Base-by-base conservation (phyloP, 2,797 vertebrate genomes). In the Manis javanica region DNA sequence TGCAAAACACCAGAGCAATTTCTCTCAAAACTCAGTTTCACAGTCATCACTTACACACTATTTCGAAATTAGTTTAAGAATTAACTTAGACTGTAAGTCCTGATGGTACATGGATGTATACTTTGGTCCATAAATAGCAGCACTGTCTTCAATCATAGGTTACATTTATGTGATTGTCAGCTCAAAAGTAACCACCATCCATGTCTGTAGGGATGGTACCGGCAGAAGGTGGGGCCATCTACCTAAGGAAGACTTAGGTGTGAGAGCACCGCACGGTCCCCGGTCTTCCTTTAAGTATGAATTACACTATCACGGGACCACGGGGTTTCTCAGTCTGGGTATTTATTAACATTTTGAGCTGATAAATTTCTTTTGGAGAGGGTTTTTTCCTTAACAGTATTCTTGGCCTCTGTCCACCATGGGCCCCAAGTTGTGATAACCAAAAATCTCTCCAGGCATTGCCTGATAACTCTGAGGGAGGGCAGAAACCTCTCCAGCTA, bases 1-100 rank as follows among this genome's bases (percentile, higher is more conserved):
- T 91, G 82, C 69, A 77, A 79, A 96, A 85, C 23, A 91, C 83
- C 89, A 97, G 95, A 91, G 51, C 75, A 49, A 21, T 84, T 95
- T 84, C 69, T 86, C 72, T 83, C 11, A 46, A 77, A 63, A 61
- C n/a, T 90, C 61, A 31, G 2, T 37, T 66, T 89, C 82, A 34
- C 46, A 77, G 63, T 72, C 77, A 29, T 66, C 81, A 90, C 93
- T 13, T n/a, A 77, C 78, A 63, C 13, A 42, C 75, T 57, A 78
- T 53, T 96, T 91, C 90, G 57, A 82, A 87, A 37, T 84, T 39
- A 79, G 61, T 79, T 69, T 51, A 81, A 95, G 78, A 75, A 81
- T 90, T 85, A 78, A 93, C 34, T 81, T 51, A 88, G 68, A 78
- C 15, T 7, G 12, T 74, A 39, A 75, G 2, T 85, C 57, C 64